Conservation (phyloP, 2,888 invertebrate genomes). For the Xestobium rufovillosum region DNA sequence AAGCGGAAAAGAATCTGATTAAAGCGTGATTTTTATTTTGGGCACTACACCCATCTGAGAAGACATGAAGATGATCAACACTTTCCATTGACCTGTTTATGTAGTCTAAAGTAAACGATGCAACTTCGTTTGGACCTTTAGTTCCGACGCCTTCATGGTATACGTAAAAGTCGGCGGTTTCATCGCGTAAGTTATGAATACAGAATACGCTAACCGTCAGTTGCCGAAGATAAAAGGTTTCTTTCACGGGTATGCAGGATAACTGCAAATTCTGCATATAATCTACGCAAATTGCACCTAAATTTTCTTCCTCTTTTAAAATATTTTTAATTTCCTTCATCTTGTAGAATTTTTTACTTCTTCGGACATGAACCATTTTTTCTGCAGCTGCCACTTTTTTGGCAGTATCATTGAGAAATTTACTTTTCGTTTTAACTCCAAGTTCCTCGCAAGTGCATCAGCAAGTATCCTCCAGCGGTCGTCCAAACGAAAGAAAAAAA, state of each 20-base stretch:
- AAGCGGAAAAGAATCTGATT: conserved; percentile 16
- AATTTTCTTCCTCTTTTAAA: neutral
- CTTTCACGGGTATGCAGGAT: conserved; percentile 12
- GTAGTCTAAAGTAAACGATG: conserved; percentile 14
- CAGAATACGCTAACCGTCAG: conserved; percentile 10
- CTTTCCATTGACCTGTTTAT: conserved; percentile 9
- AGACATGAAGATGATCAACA: conserved; percentile 13
- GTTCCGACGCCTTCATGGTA: conserved; percentile 15
- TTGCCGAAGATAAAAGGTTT: conserved; percentile 14
- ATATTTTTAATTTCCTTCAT: conserved; percentile 9
- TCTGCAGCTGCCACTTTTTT: conserved; percentile 32
- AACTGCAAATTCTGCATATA: conserved; percentile 14
- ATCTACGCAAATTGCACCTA: conserved; percentile 10
- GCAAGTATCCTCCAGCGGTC: conserved; percentile 19
- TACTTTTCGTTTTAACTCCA: conserved; percentile 17
- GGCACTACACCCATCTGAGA: conserved; percentile 18
- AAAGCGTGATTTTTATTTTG: conserved; percentile 20
- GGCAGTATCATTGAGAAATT: conserved; percentile 19
- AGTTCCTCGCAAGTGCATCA: conserved; percentile 19
- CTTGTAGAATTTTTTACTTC: conserved; percentile 28
- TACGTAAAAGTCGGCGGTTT: conserved; percentile 12
- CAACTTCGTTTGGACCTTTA: conserved; percentile 17
- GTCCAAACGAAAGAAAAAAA: conserved; percentile 17
- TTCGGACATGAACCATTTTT: conserved; percentile 30
- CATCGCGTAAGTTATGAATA: conserved; percentile 13